Evolutionary conservation across 2,113 vertebrate species (phyloP).

Genomic region (Mustelus asterias): DNA sequence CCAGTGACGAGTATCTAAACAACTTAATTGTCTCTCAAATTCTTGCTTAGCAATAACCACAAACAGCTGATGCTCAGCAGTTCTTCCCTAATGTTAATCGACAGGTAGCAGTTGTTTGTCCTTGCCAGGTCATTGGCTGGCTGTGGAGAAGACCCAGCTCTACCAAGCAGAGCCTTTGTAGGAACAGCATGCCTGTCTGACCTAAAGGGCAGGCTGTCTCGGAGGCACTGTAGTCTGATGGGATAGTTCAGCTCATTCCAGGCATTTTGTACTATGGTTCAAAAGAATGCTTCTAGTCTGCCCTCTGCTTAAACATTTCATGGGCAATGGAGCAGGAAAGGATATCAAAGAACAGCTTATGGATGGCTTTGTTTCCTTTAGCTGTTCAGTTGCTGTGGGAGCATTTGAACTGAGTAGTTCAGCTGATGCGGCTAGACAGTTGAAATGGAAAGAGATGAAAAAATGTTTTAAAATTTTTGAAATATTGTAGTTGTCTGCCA

Average conservation of each 20-base stretch:
- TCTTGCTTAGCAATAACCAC: constrained; percentile 39
- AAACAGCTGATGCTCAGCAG: constrained; percentile 53
- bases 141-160: constrained; percentile 47
- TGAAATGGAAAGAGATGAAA: constrained; percentile 28
- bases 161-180: constrained; percentile 39
- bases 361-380: constrained; percentile 58
- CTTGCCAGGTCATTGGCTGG: constrained; percentile 58
- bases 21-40: constrained; percentile 14
- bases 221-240: constrained; percentile 53
- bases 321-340: constrained; percentile 70
- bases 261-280: constrained; percentile 66
- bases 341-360: constrained; percentile 62
- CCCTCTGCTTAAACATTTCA: constrained; percentile 56
- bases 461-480: constrained; percentile 2
- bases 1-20: neutral
- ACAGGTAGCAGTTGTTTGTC: constrained; percentile 65
- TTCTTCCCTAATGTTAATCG: constrained; percentile 56
- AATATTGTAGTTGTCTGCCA: neutral
- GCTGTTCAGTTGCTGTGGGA: constrained; percentile 41
- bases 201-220: constrained; percentile 52
- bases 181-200: constrained; percentile 44
- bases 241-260: constrained; percentile 58
- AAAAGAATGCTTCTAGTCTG: constrained; percentile 73
- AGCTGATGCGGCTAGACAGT: constrained; percentile 25
- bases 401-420: constrained; percentile 18